phyloP scores from a whole-genome alignment of 1,140 invertebrate genomes.

The Teleogryllus occipitalis region DNA sequence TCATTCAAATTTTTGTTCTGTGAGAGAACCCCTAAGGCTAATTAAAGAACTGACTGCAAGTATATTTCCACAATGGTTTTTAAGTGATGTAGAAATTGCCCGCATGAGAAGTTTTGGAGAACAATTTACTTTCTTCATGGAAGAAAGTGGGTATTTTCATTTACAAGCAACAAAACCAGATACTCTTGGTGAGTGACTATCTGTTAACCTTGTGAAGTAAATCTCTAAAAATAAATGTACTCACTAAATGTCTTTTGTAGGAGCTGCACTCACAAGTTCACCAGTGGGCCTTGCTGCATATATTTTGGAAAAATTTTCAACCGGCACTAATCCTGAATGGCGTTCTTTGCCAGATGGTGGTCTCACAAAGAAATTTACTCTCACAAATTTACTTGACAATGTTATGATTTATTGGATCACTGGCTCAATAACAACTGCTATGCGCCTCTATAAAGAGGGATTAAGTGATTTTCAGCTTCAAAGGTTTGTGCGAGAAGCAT shows the following conservation, averaged over 20 bases:
- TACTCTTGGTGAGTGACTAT: constrained; percentile 59
- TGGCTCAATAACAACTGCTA: constrained; percentile 64
- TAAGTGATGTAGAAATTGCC: constrained; percentile 40
- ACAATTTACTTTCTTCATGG: constrained; percentile 41
- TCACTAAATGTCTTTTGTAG: constrained; percentile 31
- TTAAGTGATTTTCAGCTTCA: constrained; percentile 36
- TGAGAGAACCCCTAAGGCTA: constrained; percentile 31
- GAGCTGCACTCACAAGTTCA: constrained; percentile 47
- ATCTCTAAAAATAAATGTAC: too few relatives aligned
- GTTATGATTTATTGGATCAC: constrained; percentile 82
- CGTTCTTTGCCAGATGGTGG: constrained; percentile 58
- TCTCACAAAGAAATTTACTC: constrained; percentile 49
- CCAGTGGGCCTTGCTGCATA: constrained; percentile 72
- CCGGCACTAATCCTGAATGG: constrained; percentile 57
- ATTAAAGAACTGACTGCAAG: constrained; percentile 46
- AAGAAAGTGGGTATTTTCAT: constrained; percentile 67
- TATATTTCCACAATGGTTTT: constrained; percentile 45
- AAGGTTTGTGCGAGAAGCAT: too few relatives aligned
- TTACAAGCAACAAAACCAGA: constrained; percentile 86
- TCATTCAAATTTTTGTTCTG: constrained; percentile 56
- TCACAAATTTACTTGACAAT: constrained; percentile 77
- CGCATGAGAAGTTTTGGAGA: constrained; percentile 53
- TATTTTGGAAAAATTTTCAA: constrained; percentile 76
- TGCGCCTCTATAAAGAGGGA: constrained; percentile 64
- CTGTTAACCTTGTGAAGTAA: too few relatives aligned